These are phyloP conservation scores for Schizothorax lantsangensis DNA, from an alignment of 2,797 vertebrate species.

Conservation along the genomic window DNA sequence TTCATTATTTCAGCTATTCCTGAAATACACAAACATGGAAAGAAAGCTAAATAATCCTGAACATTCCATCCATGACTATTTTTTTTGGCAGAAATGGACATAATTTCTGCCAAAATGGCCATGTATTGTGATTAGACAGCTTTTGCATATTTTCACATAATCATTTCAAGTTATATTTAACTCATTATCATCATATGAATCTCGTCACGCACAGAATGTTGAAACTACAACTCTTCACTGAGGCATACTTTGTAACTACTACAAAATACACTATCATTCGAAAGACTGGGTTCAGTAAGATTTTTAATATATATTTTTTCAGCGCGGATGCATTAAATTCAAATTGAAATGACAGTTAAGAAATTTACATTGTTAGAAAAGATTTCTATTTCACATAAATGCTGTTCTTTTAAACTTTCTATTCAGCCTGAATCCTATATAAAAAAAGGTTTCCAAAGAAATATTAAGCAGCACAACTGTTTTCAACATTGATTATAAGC, in stretches of 20 bases:
- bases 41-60: neutral
- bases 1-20: slow-evolving; percentile 7
- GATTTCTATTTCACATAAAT: neutral
- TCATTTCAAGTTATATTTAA: slow-evolving; percentile 5
- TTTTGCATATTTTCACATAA: neutral
- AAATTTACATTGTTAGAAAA: neutral
- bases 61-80: neutral
- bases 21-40: neutral
- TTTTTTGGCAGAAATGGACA: neutral
- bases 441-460: neutral
- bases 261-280: neutral
- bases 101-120: neutral
- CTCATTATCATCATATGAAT: neutral
- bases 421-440: neutral
- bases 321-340: neutral
- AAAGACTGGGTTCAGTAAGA: neutral
- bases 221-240: neutral
- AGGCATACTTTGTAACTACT: neutral
- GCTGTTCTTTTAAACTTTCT: neutral
- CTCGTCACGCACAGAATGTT: neutral
- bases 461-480: neutral
- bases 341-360: neutral
- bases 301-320: neutral
- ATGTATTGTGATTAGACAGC: neutral
- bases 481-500: neutral